Evolutionary conservation across 2,113 vertebrate species (phyloP), one percentile per base, ranked within the genome.

Genomic region (Lophura nycthemera): DNA sequence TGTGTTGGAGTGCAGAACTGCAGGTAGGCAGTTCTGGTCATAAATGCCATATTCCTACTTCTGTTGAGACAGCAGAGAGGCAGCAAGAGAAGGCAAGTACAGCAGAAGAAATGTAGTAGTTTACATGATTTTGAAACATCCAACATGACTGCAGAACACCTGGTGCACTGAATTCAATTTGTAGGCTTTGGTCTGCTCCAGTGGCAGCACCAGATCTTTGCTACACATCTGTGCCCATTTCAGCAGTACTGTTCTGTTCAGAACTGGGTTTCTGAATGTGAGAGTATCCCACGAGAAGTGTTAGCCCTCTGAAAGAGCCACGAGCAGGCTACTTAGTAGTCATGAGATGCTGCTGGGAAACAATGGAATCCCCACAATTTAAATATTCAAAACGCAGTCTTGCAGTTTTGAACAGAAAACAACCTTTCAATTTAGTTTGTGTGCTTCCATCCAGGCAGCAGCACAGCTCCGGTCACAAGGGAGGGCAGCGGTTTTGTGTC

Each of bases 301-400:
- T 52, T 50, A 81, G 47, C 18, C 52, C 42, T 16, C 66, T 72
- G 63, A 82, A 79, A 61, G 54, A 75, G 76, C 73, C 4, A 5
- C 20, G 22, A 75, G 24, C 29, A 73, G 65, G 17, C 65, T 87
- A 69, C 9, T 86, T 83, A 64, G 43, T 20, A 88, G 81, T 93
- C 89, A 92, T 29, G 74, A 86, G 77, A 76, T 79, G 77, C 48
- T 90, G n/a, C 65, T 76, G 24, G 30, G 56, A 94, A 87, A 63
- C 78, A 93, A 83, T 42, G 32, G 22, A 76, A 72, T 65, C n/a
- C n/a, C 12, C 27, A 30, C 19, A 27, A 36, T 64, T 90, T 83
- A 88, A 88, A 92, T 84, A 90, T 83, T 87, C 59, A 78, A 48
- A 88, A 67, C 34, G 43, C 18, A 65, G 17, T 24, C 20, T 42